Evolutionary conservation across 2,888 invertebrate species (phyloP).

Genomic region (Acronicta leporina): DNA sequence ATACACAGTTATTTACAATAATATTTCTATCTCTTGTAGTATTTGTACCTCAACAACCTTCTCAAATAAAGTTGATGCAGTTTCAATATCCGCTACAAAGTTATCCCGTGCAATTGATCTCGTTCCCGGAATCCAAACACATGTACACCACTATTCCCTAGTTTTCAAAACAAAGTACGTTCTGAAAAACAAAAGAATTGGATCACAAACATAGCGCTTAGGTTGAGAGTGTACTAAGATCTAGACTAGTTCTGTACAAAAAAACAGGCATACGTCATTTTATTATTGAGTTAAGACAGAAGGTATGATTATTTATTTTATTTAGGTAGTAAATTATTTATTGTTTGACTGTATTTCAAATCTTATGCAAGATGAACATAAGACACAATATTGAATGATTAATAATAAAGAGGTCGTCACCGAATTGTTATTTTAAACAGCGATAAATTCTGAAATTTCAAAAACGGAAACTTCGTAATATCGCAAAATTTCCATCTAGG

Average conservation of each 20-base stretch:
- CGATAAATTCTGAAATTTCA: too few species aligned
- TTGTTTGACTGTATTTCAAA: not conserved
- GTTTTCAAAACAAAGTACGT: conserved; percentile 61
- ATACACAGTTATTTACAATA: too few species aligned
- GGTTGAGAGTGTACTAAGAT: conserved; percentile 35
- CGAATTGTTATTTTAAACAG: too few species aligned
- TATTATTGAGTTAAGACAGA: not conserved
- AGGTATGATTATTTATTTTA: too few species aligned
- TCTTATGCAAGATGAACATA: too few species aligned
- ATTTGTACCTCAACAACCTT: not conserved
- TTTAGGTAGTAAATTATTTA: too few species aligned
- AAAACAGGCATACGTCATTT: not conserved
- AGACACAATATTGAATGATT: too few species aligned
- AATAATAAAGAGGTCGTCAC: too few species aligned
- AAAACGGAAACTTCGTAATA: too few species aligned
- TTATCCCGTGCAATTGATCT: conserved; percentile 43
- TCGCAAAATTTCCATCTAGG: too few species aligned
- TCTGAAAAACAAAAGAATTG: conserved; percentile 63
- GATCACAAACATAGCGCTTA: conserved; percentile 55
- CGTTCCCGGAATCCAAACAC: conserved; percentile 41
- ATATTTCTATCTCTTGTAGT: too few species aligned
- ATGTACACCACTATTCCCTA: conserved; percentile 43
- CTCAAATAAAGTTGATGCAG: conserved; percentile 28
- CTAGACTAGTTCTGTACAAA: not conserved
- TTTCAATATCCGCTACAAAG: conserved; percentile 34